These are phyloP conservation scores for Pristionchus japonicus DNA, from an alignment of 2,888 invertebrate species.

Conservation along the genomic window DNA sequence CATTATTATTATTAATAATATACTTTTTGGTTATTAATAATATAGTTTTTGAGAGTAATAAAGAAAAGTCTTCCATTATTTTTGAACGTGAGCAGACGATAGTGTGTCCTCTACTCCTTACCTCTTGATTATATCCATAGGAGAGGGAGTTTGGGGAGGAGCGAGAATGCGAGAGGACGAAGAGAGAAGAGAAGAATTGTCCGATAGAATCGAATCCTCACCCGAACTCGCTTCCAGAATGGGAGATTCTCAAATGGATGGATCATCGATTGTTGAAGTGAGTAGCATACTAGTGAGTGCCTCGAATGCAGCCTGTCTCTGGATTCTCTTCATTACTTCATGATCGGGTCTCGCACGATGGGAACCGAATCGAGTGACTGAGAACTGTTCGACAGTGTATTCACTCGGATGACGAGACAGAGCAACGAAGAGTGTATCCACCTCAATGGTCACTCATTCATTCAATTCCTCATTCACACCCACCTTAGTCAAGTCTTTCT, in stretches of 20 bases:
- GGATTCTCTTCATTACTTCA: constrained; percentile 47
- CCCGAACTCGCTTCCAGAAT: background rate
- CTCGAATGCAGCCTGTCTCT: constrained; percentile 46
- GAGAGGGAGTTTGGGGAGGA: background rate
- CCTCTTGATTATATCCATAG: constrained; percentile 31
- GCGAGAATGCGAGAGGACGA: background rate
- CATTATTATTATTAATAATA: too few relatives aligned
- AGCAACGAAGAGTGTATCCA: constrained; percentile 23
- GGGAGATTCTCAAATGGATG: constrained; percentile 5
- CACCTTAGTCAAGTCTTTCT: constrained; percentile 31
- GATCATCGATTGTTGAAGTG: background rate
- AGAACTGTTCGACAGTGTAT: constrained; percentile 45
- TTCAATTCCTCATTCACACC: background rate
- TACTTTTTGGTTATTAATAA: too few relatives aligned
- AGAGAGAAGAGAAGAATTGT: constrained; percentile 39
- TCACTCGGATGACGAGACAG: background rate
- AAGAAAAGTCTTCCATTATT: too few relatives aligned
- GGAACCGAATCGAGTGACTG: constrained; percentile 46
- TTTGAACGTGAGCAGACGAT: too few relatives aligned
- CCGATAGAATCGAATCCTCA: constrained; percentile 31
- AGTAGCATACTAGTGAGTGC: constrained; percentile 20
- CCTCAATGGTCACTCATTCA: background rate
- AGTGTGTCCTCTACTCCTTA: too few relatives aligned
- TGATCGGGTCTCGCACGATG: constrained; percentile 44
- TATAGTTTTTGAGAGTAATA: too few relatives aligned